Conservation (phyloP, 2,888 invertebrate species). For the Agriopis leucophaearia region DNA sequence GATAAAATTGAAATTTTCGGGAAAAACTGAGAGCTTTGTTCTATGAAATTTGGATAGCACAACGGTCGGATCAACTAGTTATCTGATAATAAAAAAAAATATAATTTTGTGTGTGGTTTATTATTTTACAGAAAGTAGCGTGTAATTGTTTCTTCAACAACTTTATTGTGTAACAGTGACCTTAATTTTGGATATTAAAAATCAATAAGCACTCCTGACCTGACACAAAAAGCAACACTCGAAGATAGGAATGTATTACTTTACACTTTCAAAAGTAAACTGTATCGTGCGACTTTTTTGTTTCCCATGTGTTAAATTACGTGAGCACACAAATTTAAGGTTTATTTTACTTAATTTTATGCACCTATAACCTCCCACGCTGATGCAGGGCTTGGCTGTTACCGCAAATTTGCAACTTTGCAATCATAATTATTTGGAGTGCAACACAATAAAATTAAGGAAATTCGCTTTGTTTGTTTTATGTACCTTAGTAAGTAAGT, state of each 20-base stretch:
- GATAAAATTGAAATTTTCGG: no score
- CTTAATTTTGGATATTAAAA: constrained; percentile 19
- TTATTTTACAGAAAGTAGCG: not conserved
- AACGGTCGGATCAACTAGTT: no score
- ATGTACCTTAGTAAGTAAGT: no score
- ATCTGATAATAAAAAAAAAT: no score
- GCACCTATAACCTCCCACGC: constrained; percentile 33
- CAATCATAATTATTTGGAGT: constrained; percentile 6
- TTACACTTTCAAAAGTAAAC: constrained; percentile 42
- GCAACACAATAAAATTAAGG: not conserved
- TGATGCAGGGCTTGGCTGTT: constrained; percentile 12
- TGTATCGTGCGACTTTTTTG: constrained; percentile 46
- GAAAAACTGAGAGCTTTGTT: no score
- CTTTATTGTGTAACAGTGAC: constrained; percentile 14
- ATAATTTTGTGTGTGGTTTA: not conserved
- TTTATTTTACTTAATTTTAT: constrained; percentile 32
- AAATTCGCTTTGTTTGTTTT: not conserved
- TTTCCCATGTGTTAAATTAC: constrained; percentile 41
- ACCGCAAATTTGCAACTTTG: constrained; percentile 8
- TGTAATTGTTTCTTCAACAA: not conserved
- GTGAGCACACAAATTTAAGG: constrained; percentile 29
- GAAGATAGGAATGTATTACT: constrained; percentile 29
- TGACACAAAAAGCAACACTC: constrained; percentile 36
- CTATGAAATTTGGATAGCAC: no score
- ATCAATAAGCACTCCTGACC: constrained; percentile 26